Base-by-base conservation (phyloP, 2,888 invertebrate species). In the Diplazon laetatorius region DNA sequence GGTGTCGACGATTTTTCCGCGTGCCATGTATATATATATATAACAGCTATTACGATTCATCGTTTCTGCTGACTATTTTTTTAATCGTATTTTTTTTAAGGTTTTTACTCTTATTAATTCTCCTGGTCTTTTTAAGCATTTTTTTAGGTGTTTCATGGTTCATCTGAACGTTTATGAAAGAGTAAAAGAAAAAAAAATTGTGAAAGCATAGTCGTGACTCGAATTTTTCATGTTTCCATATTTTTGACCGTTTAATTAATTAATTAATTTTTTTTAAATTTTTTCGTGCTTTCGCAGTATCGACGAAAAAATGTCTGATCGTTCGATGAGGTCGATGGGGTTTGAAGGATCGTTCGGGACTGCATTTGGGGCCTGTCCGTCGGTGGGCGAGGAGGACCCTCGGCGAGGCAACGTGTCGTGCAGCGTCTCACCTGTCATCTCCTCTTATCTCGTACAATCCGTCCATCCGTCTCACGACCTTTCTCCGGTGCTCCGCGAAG, bases 381-480 rank as follows among this genome's bases (percentile, higher is more conserved):
- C 84, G 83, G 39, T 62, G 30, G 39, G 60, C 62, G 70, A 60
- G 50, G 50, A 50, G 80, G 80, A 55, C 80, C 80, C 80, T 82
- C 35, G 30, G 82, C 69, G 73, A 71, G 75, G 69, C 48, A n/a
- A n/a, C n/a, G n/a, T 30, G 30, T 60, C 75, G 80, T 84, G 82
- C 80, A 74, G 84, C 82, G 83, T 84, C 83, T 85, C 85, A 85
- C 85, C 86, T 87, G 87, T 87, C 87, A 86, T 87, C 88, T 88
- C 86, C 82, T 84, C 86, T 88, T 87, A 87, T 88, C 87, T 83
- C 82, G 77, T 74, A 66, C 84, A 84, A 87, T 86, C 85, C 83
- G 84, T 84, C 85, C 86, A 85, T 86, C 86, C 85, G 81, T 85
- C 83, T 85, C 84, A 80, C 80, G n/a, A 69, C 60, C 74, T 65